Percentiles rank a stretch among this genome's conserved stretches.
phyloP scores from a whole-genome alignment of 2,113 vertebrate species.

The Crotalus tigris region DNA sequence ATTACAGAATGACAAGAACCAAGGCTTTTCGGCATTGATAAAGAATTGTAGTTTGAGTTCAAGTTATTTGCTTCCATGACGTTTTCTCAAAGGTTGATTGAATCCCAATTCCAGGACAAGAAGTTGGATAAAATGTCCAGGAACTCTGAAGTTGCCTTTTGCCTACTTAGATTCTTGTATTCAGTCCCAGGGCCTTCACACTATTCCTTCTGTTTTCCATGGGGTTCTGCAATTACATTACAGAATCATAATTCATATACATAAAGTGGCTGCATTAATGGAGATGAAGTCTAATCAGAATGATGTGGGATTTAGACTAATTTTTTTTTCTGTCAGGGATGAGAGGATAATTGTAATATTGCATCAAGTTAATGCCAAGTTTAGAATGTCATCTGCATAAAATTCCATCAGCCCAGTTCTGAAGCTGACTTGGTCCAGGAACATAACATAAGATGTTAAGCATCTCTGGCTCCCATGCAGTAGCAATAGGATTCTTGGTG shows the following conservation, averaged over 20 bases:
- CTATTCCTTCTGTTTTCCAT: not conserved
- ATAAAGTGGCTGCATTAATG: not conserved
- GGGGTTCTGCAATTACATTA: not conserved
- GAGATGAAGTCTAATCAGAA: not conserved
- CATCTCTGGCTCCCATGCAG: constrained; percentile 29
- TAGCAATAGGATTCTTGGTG: constrained; percentile 54
- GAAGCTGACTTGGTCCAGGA: rapidly evolving
- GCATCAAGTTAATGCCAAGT: not conserved
- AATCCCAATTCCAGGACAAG: not conserved
- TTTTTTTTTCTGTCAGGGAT: not conserved
- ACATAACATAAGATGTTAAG: not conserved
- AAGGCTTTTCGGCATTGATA: not conserved
- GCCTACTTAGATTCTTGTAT: too few species aligned
- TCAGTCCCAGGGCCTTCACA: not conserved
- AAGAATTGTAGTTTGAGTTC: not conserved
- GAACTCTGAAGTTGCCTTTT: not conserved
- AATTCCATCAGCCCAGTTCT: not conserved
- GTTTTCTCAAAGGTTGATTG: not conserved
- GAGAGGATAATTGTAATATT: not conserved
- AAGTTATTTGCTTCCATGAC: not conserved
- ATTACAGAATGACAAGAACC: not conserved
- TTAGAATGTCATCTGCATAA: not conserved
- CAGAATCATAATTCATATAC: not conserved
- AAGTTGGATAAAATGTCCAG: not conserved
- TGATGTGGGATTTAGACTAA: not conserved